phyloP scores from a whole-genome alignment of 2,888 invertebrate genomes.

The Thysanoteuthis rhombus region DNA sequence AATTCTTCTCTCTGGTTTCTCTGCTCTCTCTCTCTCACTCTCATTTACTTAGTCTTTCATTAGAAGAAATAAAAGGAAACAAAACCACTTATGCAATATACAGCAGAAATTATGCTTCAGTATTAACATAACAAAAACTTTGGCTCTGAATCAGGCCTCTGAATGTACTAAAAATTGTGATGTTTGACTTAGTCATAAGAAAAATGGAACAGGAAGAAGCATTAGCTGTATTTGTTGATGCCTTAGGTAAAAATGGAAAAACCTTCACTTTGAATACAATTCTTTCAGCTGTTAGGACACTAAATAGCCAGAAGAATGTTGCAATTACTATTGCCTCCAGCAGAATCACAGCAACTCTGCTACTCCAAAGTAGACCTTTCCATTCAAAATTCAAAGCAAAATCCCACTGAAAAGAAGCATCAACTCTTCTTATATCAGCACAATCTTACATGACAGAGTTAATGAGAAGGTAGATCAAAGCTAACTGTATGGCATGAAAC shows the following conservation, averaged over 20 bases:
- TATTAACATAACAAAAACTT: background rate
- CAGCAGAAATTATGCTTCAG: background rate
- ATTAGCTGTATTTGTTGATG: background rate
- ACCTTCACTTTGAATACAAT: background rate
- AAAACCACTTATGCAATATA: background rate
- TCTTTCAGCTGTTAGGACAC: background rate
- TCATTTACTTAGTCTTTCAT: background rate
- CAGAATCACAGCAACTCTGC: background rate
- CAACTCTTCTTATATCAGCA: background rate
- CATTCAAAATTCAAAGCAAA: background rate
- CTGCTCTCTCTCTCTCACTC: background rate
- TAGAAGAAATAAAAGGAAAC: background rate
- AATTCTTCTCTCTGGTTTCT: background rate
- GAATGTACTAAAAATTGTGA: background rate
- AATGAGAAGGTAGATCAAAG: background rate
- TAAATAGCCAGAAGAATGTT: conserved; percentile 12
- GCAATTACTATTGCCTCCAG: conserved; percentile 12
- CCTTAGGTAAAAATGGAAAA: conserved; percentile 12
- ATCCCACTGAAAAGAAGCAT: background rate
- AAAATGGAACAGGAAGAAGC: conserved; percentile 1
- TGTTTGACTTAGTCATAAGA: background rate
- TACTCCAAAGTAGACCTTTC: conserved; percentile 12
- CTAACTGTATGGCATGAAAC: background rate
- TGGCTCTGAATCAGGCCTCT: background rate
- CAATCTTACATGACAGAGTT: background rate